Evolutionary conservation across 2,888 invertebrate species (phyloP).

Genomic region (Drosophila antonietae): DNA sequence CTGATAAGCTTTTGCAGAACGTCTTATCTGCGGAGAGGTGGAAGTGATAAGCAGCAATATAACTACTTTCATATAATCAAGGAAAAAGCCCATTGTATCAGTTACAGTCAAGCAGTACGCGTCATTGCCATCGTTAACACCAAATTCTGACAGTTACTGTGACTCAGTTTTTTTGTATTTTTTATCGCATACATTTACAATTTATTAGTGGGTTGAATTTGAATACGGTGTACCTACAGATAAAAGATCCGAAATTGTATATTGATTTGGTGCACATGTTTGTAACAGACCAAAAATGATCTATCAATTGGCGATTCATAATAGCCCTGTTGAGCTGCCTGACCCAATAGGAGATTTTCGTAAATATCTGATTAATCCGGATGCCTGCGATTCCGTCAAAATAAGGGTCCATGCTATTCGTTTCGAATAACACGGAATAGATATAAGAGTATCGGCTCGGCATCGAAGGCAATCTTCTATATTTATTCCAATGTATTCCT

Average conservation of each 20-base stretch:
- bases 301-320: neutral
- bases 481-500: conserved; percentile 6
- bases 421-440: neutral
- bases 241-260: neutral
- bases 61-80: neutral
- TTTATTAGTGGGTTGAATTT: neutral
- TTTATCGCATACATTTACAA: conserved; percentile 1
- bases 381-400: neutral
- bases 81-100: neutral
- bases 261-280: neutral
- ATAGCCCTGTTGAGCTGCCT: neutral
- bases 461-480: neutral
- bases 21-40: neutral
- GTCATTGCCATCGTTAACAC: neutral
- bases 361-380: neutral
- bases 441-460: conserved; percentile 1
- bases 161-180: neutral
- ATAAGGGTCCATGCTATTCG: neutral
- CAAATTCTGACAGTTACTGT: conserved; percentile 1
- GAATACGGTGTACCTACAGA: conserved; percentile 2
- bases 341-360: neutral
- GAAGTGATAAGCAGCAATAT: neutral
- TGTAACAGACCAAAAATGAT: neutral
- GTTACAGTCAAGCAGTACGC: neutral
- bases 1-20: neutral